phyloP scores from a whole-genome alignment of 2,113 vertebrate species.

The Prietella phreatophila region DNA sequence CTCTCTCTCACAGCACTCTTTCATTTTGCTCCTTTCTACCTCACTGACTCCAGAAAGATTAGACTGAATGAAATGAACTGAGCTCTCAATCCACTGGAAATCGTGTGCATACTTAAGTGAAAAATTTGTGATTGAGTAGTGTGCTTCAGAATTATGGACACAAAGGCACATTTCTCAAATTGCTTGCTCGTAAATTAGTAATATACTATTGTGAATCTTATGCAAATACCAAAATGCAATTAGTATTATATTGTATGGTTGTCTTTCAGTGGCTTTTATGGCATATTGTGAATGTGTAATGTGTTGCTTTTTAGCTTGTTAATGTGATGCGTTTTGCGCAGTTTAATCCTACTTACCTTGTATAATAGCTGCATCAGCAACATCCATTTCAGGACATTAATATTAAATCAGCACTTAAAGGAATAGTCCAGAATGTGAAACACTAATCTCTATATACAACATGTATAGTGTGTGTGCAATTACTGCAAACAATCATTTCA shows the following conservation, averaged over 20 bases:
- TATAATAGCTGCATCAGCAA: conserved; percentile 6
- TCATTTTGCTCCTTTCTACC: conserved; percentile 78
- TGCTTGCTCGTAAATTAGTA: conserved; percentile 4
- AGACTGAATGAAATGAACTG: conserved; percentile 75
- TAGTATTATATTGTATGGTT: not conserved
- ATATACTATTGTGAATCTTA: conserved; percentile 1
- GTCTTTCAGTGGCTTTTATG: conserved; percentile 6
- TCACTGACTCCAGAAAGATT: conserved; percentile 73
- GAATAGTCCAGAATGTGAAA: not conserved
- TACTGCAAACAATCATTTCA: not conserved
- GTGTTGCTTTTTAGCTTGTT: conserved; percentile 10
- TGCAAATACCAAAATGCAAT: conserved; percentile 13
- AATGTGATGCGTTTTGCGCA: not conserved
- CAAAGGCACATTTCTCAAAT: conserved; percentile 7
- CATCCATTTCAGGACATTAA: conserved; percentile 25
- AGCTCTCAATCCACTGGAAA: conserved; percentile 44
- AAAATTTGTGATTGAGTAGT: conserved; percentile 26
- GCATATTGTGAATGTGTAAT: not conserved
- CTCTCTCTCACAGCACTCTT: conserved; percentile 60
- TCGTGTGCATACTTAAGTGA: conserved; percentile 25
- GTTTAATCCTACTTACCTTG: conserved; percentile 26
- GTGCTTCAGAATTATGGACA: conserved; percentile 15
- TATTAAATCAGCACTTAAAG: conserved; percentile 19
- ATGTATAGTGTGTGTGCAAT: not conserved
- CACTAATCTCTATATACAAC: not conserved